phyloP scores from a whole-genome alignment of 1,140 invertebrate genomes.

The Anoplolepis gracilipes region DNA sequence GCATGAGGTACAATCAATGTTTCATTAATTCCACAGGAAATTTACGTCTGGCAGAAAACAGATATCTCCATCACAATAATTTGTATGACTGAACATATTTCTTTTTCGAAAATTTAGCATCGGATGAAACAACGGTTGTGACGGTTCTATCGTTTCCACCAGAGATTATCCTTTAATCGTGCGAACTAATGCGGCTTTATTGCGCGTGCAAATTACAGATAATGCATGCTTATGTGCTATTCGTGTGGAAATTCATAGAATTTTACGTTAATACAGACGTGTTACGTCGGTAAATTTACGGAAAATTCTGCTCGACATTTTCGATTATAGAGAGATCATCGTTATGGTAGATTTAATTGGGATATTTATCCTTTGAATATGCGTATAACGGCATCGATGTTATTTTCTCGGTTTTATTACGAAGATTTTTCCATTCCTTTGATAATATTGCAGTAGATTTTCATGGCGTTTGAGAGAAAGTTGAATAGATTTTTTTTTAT shows the following conservation, averaged over 20 bases:
- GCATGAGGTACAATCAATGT: not conserved
- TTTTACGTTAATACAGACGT: conserved; percentile 6
- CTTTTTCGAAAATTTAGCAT: conserved; percentile 7
- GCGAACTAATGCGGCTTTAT: conserved; percentile 34
- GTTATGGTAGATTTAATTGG: not conserved
- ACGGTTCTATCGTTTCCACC: not conserved
- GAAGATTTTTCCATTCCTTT: not conserved
- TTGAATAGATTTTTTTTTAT: not conserved
- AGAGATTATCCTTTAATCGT: conserved; percentile 39
- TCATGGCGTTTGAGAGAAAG: not conserved
- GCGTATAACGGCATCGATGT: not conserved
- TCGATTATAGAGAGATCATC: not conserved
- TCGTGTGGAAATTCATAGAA: conserved; percentile 10
- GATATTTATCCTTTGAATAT: conserved; percentile 14
- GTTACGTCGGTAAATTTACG: not conserved
- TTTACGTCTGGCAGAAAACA: conserved; percentile 8
- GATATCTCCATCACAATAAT: not conserved
- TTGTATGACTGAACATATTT: not conserved
- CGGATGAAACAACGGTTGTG: not conserved
- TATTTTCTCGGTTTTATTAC: not conserved
- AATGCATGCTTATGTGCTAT: not conserved
- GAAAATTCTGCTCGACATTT: conserved; percentile 1
- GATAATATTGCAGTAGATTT: not conserved
- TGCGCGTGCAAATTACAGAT: conserved; percentile 41
- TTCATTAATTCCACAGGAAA: conserved; percentile 29